Evolutionary conservation across 2,797 vertebrate species (phyloP).

Genomic region (Neomorphus geoffroyi): DNA sequence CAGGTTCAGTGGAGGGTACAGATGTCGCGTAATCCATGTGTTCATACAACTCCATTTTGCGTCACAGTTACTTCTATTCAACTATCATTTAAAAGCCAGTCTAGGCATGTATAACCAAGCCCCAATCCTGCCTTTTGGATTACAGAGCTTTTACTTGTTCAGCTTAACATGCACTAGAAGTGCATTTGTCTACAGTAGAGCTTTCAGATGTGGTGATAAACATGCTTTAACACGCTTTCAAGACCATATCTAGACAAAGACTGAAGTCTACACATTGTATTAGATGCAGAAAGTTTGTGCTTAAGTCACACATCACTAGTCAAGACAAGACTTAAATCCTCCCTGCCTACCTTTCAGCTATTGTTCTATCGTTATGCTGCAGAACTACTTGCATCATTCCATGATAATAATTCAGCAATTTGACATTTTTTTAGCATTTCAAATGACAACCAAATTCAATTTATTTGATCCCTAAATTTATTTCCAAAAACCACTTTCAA

Average conservation of each 20-base stretch:
- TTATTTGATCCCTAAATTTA: not conserved
- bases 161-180: not conserved
- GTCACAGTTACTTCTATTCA: not conserved
- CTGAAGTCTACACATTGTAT: not conserved
- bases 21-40: not conserved
- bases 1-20: not conserved
- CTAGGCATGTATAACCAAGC: not conserved
- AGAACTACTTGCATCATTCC: not conserved
- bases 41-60: not conserved
- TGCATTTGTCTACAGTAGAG: not conserved
- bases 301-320: not conserved
- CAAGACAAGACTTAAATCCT: not conserved
- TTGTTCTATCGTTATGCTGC: not conserved
- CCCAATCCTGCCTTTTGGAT: not conserved
- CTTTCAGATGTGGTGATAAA: not conserved
- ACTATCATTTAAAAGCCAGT: not conserved
- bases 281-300: not conserved
- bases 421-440: not conserved
- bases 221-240: not conserved
- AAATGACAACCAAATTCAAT: not conserved
- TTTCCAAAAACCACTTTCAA: not conserved
- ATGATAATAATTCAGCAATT: not conserved
- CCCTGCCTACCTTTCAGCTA: not conserved
- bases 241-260: not conserved
- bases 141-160: not conserved